These are phyloP conservation scores for Meiosimyza platycephala DNA, from an alignment of 2,888 invertebrate species.

Conservation along the genomic window DNA sequence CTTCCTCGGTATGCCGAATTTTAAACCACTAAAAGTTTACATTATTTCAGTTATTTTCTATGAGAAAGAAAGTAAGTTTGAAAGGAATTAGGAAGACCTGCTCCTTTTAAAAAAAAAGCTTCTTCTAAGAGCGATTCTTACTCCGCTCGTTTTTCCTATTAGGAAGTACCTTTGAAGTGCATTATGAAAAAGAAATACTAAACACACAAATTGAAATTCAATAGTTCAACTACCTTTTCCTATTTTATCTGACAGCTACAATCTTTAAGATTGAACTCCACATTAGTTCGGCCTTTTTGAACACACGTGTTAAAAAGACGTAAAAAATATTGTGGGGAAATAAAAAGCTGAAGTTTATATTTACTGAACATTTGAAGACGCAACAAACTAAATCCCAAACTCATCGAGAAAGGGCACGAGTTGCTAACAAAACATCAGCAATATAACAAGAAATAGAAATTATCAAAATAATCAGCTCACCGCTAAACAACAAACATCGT, in stretches of 20 bases:
- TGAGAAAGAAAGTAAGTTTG: too few relatives aligned
- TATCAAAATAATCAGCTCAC: slow-evolving; percentile 4
- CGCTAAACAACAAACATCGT: neutral
- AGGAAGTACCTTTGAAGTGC: too few relatives aligned
- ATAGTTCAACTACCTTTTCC: too few relatives aligned
- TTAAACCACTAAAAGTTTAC: too few relatives aligned
- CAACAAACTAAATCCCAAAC: neutral
- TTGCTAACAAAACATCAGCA: slow-evolving; percentile 6
- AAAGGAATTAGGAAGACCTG: too few relatives aligned
- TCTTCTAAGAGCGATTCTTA: too few relatives aligned
- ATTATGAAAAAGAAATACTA: too few relatives aligned
- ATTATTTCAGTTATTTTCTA: too few relatives aligned
- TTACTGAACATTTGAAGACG: neutral
- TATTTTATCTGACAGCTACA: slow-evolving; percentile 3
- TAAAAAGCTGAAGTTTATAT: neutral
- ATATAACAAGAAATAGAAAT: neutral
- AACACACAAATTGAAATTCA: too few relatives aligned
- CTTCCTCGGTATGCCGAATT: too few relatives aligned
- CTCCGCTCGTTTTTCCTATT: too few relatives aligned
- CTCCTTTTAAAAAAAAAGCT: too few relatives aligned
- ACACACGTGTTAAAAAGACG: slow-evolving; percentile 1
- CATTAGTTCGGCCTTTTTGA: neutral
- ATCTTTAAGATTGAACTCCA: neutral
- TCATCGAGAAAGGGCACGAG: slow-evolving; percentile 15
- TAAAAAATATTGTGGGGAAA: neutral